These are phyloP conservation scores for Phrynocephalus vlangalii DNA, from an alignment of 2,797 vertebrate genomes.

Conservation along the genomic window DNA sequence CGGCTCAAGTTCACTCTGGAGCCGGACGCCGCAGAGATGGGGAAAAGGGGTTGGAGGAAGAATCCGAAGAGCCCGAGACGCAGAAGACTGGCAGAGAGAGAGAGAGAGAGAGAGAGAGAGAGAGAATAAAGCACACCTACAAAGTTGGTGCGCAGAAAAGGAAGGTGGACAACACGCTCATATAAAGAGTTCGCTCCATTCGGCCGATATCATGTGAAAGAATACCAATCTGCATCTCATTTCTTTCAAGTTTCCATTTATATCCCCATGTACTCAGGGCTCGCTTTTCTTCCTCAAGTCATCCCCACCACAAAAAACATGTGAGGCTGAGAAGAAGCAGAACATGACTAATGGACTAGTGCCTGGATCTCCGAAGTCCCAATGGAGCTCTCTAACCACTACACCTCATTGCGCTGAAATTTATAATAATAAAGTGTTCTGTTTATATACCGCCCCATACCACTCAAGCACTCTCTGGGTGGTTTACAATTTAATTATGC, in stretches of 20 bases:
- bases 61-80: no score
- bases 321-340: neutral
- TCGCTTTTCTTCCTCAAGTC: neutral
- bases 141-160: no score
- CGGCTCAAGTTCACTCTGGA: no score
- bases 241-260: neutral
- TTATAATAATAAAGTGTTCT: neutral
- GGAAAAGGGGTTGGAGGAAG: no score
- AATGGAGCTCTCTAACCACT: neutral
- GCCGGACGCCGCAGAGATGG: no score
- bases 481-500: no score
- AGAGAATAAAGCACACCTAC: no score
- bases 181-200: neutral
- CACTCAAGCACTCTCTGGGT: no score
- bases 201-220: neutral
- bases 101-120: no score
- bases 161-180: no score
- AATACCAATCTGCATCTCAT: neutral
- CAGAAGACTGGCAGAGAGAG: no score
- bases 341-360: neutral
- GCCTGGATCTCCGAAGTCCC: neutral
- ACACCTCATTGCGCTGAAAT: neutral
- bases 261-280: neutral
- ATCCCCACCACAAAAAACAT: neutral
- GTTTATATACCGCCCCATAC: no score